Conservation (phyloP, 2,113 vertebrate genomes). For the Passer domesticus region DNA sequence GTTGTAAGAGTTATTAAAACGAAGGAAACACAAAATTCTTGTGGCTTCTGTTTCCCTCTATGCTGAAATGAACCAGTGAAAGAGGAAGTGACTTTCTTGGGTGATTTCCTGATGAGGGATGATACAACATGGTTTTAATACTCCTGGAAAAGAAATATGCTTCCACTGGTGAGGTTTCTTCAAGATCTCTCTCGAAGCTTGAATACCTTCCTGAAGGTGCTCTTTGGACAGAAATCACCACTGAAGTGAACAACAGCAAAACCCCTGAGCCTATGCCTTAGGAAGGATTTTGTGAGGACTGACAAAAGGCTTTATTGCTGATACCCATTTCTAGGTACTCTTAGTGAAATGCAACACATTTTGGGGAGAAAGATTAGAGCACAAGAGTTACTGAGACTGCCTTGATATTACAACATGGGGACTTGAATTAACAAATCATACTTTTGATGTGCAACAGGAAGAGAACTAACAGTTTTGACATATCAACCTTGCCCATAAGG, state of each 20-base stretch:
- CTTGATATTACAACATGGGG: neutral
- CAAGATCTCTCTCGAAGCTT: neutral
- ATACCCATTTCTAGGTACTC: neutral
- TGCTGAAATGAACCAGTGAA: neutral
- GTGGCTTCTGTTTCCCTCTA: neutral
- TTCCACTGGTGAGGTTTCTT: neutral
- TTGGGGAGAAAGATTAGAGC: neutral
- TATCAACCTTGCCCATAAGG: neutral
- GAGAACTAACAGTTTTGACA: neutral
- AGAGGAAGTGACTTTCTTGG: neutral
- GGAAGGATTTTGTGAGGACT: neutral
- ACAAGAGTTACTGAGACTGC: neutral
- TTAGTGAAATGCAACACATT: neutral
- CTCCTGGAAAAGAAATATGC: neutral
- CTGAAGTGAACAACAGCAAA: neutral
- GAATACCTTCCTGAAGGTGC: neutral
- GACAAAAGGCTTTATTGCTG: neutral
- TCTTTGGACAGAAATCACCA: neutral
- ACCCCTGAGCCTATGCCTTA: fast-evolving
- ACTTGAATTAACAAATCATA: neutral
- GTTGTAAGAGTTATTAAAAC: neutral
- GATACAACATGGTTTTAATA: neutral
- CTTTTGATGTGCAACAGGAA: neutral
- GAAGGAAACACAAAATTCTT: neutral
- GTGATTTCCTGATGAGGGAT: neutral